These are phyloP conservation scores for Pimephales promelas DNA, from an alignment of 2,113 vertebrate species.

Conservation along the genomic window DNA sequence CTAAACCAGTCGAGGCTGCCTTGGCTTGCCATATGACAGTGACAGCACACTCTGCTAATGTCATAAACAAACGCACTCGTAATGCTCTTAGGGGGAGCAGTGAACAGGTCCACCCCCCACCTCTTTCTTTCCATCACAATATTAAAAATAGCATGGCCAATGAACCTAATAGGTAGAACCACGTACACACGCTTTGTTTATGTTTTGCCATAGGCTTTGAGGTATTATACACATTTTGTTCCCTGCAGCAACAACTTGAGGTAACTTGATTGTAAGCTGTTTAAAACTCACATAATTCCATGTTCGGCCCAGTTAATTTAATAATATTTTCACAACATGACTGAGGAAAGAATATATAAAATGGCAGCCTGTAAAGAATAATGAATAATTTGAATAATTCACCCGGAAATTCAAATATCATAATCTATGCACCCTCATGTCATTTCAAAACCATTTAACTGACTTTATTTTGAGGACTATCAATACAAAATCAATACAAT, in stretches of 20 bases:
- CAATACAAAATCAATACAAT: too few species aligned
- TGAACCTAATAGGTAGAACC: slow-evolving; percentile 39
- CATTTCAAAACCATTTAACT: neutral
- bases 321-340: neutral
- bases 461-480: too few species aligned
- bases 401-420: neutral
- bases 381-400: too few species aligned
- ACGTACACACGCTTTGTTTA: neutral
- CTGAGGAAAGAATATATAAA: neutral
- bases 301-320: neutral
- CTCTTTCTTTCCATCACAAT: neutral
- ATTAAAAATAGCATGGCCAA: slow-evolving; percentile 47
- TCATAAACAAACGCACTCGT: slow-evolving; percentile 65
- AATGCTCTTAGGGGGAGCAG: slow-evolving; percentile 62
- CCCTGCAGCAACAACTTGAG: neutral
- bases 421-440: neutral
- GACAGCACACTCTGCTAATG: slow-evolving; percentile 63
- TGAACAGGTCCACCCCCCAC: slow-evolving; percentile 40
- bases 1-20: slow-evolving; percentile 62
- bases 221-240: neutral
- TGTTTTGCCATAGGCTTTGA: neutral
- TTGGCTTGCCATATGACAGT: slow-evolving; percentile 64
- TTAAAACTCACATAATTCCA: neutral
- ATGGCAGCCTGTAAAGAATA: neutral
- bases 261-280: neutral